Base-by-base conservation (phyloP, 2,113 vertebrate genomes). In the Gambusia holbrooki region DNA sequence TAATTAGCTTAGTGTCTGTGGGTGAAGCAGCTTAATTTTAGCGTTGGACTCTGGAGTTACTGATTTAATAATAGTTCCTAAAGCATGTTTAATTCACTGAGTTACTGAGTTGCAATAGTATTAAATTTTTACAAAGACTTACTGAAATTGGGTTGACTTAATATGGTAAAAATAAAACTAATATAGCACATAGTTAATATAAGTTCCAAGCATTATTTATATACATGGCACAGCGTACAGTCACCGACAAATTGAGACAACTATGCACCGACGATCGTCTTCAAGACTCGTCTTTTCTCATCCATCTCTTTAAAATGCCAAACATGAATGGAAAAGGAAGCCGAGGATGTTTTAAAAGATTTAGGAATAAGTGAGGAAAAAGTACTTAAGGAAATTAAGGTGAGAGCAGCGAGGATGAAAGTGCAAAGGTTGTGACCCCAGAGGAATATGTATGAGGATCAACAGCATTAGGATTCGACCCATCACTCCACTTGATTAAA, bases 21-120 rank as follows among this genome's bases (percentile, higher is more conserved):
- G 66, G 61, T 69, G 66, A 25, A 69, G 66, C 51, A 40, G 22
- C 42, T 58, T 66, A 27, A 66, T 40, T 40, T 66, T 15, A 7
- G 25, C 1, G 25, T 15, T 40, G n/a, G 60, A 35, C 64, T 37
- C 33, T n/a, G 22, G 51, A 30, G n/a, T n/a, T 58, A 58, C 51
- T 25, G 25, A 9, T 58, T 58, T 22, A 10, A 58, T 19, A 25
- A 54, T 58, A 58, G 7, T 22, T 58, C 25, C 17, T 11, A 25
- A 28, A 66, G 35, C 10, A 37, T 37, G 35, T 37, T 37, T 37
- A 37, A 37, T 37, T 37, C 35, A 37, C 35, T 10, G 35, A 35
- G 35, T 35, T 35, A 25, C 25, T 19, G 45, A 48, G 45, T 19
- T 19, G 19, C 45, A 48, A 17, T 19, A 48, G 45, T 17, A 3